These are phyloP conservation scores for Diglossa cyanea DNA, from an alignment of 2,797 vertebrate genomes.

Conservation along the genomic window DNA sequence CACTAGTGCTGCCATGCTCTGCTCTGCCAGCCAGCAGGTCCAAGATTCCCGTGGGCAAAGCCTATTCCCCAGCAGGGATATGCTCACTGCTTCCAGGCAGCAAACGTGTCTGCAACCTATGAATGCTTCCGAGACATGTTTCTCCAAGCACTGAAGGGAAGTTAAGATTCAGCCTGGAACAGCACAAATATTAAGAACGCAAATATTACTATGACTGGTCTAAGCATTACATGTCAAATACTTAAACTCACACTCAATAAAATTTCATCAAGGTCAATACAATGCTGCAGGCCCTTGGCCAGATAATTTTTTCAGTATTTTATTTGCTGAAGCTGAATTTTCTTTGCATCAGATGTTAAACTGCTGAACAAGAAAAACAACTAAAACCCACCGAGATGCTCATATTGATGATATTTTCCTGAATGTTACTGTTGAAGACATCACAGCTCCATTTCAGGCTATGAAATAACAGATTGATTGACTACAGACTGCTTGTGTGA, in stretches of 20 bases:
- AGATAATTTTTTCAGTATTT: background rate
- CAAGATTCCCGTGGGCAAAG: background rate
- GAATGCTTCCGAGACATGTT: background rate
- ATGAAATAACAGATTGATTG: background rate
- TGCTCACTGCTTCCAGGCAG: background rate
- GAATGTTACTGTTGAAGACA: background rate
- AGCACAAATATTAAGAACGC: background rate
- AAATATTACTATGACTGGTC: background rate
- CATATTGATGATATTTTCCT: background rate
- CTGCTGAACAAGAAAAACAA: background rate
- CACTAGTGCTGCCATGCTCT: fast-evolving
- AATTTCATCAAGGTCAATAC: background rate
- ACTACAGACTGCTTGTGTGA: background rate
- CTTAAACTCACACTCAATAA: background rate
- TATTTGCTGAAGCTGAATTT: background rate
- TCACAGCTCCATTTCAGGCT: background rate
- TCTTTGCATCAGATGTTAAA: background rate
- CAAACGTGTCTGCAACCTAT: background rate
- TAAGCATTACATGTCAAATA: background rate
- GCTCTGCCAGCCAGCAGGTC: fast-evolving
- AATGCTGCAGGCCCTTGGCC: background rate
- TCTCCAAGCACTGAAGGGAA: background rate
- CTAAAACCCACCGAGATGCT: background rate
- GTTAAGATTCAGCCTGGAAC: background rate
- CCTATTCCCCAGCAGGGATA: background rate